Evolutionary conservation across 2,888 invertebrate species (phyloP).

Genomic region (Laothoe populi): DNA sequence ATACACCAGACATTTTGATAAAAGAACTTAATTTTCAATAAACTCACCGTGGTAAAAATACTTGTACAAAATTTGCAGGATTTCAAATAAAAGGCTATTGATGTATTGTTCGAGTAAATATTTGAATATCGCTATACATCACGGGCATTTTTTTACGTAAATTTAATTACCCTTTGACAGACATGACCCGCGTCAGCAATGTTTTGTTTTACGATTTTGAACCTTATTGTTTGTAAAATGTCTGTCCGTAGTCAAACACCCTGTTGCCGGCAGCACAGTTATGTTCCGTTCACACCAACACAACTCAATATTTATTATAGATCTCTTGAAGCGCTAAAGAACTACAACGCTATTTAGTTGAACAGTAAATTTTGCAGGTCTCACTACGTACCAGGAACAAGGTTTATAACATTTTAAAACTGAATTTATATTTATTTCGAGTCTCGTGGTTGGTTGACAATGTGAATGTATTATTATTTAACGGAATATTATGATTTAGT

Average conservation of each 20-base stretch:
- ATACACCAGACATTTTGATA: too few species aligned
- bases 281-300: slow-evolving; percentile 13
- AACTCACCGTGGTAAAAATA: too few species aligned
- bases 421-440: slow-evolving; percentile 56
- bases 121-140: too few species aligned
- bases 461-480: slow-evolving; percentile 64
- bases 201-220: too few species aligned
- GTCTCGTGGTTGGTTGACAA: slow-evolving; percentile 62
- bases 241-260: slow-evolving; percentile 3
- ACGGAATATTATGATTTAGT: slow-evolving; percentile 39
- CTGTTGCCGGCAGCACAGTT: neutral
- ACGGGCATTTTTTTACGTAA: too few species aligned
- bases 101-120: too few species aligned
- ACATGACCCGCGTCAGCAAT: too few species aligned
- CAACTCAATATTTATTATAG: neutral
- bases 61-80: too few species aligned
- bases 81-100: too few species aligned
- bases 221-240: too few species aligned
- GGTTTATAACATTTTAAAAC: slow-evolving; percentile 70
- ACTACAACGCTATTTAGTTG: slow-evolving; percentile 78
- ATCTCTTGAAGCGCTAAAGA: slow-evolving; percentile 42
- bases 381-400: slow-evolving; percentile 81
- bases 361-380: slow-evolving; percentile 84
- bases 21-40: too few species aligned
- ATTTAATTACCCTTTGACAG: too few species aligned